Evolutionary conservation across 2,113 vertebrate genomes (phyloP).

Genomic region (Apteryx owenii): DNA sequence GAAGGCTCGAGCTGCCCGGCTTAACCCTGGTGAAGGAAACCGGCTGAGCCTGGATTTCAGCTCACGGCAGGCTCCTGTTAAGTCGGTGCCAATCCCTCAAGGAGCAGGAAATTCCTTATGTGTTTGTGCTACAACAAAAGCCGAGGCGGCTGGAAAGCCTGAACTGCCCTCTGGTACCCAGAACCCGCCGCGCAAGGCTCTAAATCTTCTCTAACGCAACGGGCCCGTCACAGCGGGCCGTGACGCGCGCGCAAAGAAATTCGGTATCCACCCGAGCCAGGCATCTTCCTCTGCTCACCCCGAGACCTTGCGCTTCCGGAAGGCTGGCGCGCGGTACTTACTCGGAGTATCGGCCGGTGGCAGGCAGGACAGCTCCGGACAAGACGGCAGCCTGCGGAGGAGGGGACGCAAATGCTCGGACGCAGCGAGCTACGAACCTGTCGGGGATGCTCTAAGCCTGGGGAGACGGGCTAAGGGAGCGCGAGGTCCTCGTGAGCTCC

Average conservation of each 20-base stretch:
- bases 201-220: background rate
- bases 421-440: background rate
- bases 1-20: too few species aligned
- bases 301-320: accelerated
- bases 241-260: accelerated
- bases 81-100: accelerated
- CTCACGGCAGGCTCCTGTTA: accelerated
- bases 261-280: accelerated
- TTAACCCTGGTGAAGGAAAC: accelerated
- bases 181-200: background rate
- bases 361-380: background rate
- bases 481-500: too few species aligned
- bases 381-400: background rate
- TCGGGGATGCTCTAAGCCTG: too few species aligned
- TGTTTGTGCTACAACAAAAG: background rate
- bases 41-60: background rate
- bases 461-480: background rate
- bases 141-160: background rate
- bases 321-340: background rate
- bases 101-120: background rate
- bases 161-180: background rate
- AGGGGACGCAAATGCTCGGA: background rate
- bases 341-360: background rate
- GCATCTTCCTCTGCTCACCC: background rate
- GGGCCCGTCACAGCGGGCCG: accelerated